Percentiles rank a stretch among this genome's conserved stretches.
These are phyloP conservation scores for Platycheirus rosarum DNA, from an alignment of 2,888 invertebrate species.

Conservation along the genomic window DNA sequence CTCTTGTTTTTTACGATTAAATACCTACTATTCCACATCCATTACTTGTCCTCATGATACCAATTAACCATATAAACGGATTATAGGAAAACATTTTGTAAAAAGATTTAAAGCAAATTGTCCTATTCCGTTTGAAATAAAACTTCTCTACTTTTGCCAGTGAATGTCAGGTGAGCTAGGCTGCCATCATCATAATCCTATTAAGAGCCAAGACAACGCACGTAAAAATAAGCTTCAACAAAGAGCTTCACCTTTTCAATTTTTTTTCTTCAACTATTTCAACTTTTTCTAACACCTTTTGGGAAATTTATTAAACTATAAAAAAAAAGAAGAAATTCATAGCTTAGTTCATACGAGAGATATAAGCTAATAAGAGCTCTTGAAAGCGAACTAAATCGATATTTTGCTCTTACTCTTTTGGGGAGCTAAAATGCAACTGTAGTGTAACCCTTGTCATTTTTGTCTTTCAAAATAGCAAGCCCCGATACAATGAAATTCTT, in stretches of 20 bases:
- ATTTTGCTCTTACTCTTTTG: not conserved
- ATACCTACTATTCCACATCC: too few species aligned
- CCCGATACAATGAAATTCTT: constrained; percentile 10
- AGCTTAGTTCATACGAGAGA: not conserved
- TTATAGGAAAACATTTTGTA: too few species aligned
- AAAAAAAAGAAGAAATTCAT: not conserved
- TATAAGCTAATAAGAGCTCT: constrained; percentile 25
- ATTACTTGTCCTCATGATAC: too few species aligned
- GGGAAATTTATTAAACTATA: constrained; percentile 23
- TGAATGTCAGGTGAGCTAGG: not conserved
- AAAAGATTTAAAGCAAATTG: too few species aligned
- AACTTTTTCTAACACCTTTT: not conserved
- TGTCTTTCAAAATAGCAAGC: not conserved
- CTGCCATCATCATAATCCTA: constrained; percentile 24
- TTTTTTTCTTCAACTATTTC: constrained; percentile 16
- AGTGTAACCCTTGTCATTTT: constrained; percentile 21
- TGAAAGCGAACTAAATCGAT: constrained; percentile 23
- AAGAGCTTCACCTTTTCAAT: constrained; percentile 7
- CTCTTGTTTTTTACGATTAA: too few species aligned
- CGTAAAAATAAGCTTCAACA: constrained; percentile 15
- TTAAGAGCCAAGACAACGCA: constrained; percentile 6
- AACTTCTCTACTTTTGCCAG: too few species aligned
- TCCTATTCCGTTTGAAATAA: too few species aligned
- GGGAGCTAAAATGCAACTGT: not conserved
- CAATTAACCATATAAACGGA: too few species aligned